Evolutionary conservation across 2,888 invertebrate genomes (phyloP).

Genomic region (Nomada ruficornis): DNA sequence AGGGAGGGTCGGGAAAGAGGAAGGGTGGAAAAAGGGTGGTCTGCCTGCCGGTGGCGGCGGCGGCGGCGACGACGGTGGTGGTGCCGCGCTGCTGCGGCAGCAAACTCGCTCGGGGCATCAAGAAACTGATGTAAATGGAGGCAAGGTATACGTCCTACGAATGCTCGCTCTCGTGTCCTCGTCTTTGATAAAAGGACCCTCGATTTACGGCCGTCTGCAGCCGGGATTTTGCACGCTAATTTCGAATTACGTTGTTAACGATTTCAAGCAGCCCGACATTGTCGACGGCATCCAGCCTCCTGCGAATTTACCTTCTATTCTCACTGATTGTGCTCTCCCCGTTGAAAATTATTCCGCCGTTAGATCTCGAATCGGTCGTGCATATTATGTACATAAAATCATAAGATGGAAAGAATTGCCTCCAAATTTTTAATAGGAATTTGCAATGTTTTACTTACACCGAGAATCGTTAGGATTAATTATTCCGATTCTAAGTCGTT

Average conservation of each 20-base stretch:
- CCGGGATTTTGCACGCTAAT: constrained; percentile 30
- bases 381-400: background rate
- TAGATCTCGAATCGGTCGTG: background rate
- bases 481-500: background rate
- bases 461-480: background rate
- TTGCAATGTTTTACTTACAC: background rate
- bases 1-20: constrained; percentile 58
- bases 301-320: constrained; percentile 26
- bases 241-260: constrained; percentile 48
- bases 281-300: constrained; percentile 4
- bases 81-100: constrained; percentile 63
- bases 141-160: constrained; percentile 65
- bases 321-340: background rate
- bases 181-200: constrained; percentile 61
- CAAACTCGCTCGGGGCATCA: constrained; percentile 72
- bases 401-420: background rate
- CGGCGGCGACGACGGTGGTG: constrained; percentile 40
- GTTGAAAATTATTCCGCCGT: constrained; percentile 4
- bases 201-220: constrained; percentile 49
- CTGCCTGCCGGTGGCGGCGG: constrained; percentile 36
- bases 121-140: constrained; percentile 71
- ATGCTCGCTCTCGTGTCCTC: constrained; percentile 57
- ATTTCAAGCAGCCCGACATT: constrained; percentile 35
- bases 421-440: background rate
- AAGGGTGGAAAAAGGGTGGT: constrained; percentile 67